phyloP scores from a whole-genome alignment of 2,113 vertebrate genomes.

The Balaenoptera acutorostrata region DNA sequence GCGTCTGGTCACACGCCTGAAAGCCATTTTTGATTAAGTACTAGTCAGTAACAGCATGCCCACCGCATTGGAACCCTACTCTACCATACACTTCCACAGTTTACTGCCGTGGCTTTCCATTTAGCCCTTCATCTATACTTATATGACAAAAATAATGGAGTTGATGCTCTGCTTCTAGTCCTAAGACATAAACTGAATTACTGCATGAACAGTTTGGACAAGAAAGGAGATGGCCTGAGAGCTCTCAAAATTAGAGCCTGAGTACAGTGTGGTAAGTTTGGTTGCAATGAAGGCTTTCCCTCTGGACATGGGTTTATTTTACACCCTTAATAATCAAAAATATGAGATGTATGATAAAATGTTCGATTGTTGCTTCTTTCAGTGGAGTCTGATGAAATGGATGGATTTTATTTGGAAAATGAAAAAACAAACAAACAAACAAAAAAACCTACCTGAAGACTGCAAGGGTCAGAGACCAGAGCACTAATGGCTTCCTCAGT shows the following conservation, averaged over 20 bases:
- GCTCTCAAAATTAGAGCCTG: neutral
- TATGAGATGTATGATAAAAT: neutral
- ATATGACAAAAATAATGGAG: neutral
- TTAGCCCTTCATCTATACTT: neutral
- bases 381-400: neutral
- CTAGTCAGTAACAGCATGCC: neutral
- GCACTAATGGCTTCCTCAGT: conserved; percentile 94
- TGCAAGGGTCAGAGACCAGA: conserved; percentile 98
- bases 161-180: neutral
- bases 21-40: neutral
- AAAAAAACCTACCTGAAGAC: conserved; percentile 86
- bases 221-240: neutral
- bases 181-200: neutral
- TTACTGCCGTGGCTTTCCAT: neutral
- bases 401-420: neutral
- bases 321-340: neutral
- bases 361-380: neutral
- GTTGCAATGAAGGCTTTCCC: neutral
- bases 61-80: neutral
- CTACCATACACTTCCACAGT: neutral
- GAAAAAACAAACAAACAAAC: neutral
- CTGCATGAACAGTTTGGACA: neutral
- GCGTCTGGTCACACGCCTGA: neutral
- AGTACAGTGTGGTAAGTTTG: accelerated
- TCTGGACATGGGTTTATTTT: neutral